These are phyloP conservation scores for Portunus trituberculatus DNA, from an alignment of 1,140 invertebrate species.

Conservation along the genomic window DNA sequence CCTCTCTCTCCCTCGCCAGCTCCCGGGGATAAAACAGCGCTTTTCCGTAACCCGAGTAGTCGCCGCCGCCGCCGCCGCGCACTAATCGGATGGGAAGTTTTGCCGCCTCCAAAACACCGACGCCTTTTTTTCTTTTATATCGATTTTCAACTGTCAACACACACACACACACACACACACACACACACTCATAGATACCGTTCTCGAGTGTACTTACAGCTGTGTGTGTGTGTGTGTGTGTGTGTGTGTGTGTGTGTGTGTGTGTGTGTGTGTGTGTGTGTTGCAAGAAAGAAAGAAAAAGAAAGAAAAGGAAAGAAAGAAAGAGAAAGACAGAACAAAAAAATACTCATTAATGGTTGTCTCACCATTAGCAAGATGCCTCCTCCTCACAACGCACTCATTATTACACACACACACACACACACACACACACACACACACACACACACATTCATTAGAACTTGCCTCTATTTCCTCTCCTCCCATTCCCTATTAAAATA, in stretches of 20 bases:
- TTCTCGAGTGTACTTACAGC: too few species aligned
- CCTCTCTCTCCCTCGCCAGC: neutral
- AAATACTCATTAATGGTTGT: neutral
- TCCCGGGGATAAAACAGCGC: constrained; percentile 48
- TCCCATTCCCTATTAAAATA: neutral
- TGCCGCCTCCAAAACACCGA: neutral
- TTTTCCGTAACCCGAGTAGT: constrained; percentile 47
- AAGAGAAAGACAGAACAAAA: constrained; percentile 38
- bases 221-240: constrained; percentile 44
- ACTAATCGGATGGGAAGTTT: constrained; percentile 60
- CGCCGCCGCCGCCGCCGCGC: neutral
- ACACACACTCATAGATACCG: constrained; percentile 15
- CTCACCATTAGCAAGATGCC: neutral
- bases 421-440: neutral
- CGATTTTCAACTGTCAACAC: constrained; percentile 27
- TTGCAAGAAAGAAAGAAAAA: constrained; percentile 33
- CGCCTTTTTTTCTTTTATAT: constrained; percentile 17
- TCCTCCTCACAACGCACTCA: too few species aligned
- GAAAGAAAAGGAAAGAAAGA: constrained; percentile 33
- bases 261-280: constrained; percentile 1
- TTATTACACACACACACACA: neutral
- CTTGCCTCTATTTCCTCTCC: too few species aligned
- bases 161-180: neutral
- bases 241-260: constrained; percentile 47
- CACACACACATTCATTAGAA: neutral